These are phyloP conservation scores for Polydrusus pterygomalis DNA, from an alignment of 2,888 invertebrate genomes.

Conservation along the genomic window DNA sequence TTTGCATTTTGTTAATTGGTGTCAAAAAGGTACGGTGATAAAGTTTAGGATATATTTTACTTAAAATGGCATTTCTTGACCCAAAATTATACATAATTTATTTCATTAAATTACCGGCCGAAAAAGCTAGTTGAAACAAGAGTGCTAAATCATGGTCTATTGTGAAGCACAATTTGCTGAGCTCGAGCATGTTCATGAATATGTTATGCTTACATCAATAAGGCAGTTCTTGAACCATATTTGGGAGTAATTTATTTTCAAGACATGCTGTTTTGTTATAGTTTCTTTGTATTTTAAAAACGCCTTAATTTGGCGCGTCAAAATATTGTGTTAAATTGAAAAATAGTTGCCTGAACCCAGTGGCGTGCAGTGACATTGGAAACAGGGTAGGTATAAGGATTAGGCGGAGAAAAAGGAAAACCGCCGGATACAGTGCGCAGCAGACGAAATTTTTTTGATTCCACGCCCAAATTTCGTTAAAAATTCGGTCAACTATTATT, in stretches of 20 bases:
- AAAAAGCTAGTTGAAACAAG: neutral
- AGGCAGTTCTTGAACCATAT: neutral
- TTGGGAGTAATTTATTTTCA: conserved; percentile 4
- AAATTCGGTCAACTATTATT: no score
- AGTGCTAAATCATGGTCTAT: conserved; percentile 7
- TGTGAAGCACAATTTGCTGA: conserved; percentile 2
- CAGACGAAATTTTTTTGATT: no score
- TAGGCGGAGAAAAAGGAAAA: no score
- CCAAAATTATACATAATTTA: conserved; percentile 1
- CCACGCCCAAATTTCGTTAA: no score
- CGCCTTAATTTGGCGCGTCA: neutral
- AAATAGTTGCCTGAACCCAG: no score
- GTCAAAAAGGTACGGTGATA: no score
- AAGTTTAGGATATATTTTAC: no score
- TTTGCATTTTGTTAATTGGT: no score
- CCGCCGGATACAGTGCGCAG: no score
- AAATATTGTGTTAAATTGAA: no score
- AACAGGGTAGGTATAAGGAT: no score
- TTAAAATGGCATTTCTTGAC: neutral
- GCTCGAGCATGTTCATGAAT: conserved; percentile 21
- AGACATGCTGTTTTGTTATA: neutral
- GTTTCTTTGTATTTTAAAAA: neutral
- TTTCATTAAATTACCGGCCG: neutral
- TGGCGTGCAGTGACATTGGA: no score
- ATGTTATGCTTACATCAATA: neutral